Base-by-base conservation (phyloP, 2,113 vertebrate genomes). In the Barbus barbus region DNA sequence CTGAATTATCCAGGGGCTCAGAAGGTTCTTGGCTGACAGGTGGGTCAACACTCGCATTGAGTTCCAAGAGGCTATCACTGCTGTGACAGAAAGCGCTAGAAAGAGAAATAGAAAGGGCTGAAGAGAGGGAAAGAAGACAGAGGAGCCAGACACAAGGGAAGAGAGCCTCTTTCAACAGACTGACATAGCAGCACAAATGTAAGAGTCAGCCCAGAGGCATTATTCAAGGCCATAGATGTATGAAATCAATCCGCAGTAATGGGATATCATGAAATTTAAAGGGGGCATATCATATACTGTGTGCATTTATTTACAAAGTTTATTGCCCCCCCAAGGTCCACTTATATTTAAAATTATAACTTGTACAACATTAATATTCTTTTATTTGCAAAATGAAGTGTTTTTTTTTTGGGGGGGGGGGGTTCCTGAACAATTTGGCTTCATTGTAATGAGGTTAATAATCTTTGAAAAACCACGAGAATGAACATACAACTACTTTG, bases 51-150 rank as follows among this genome's bases (percentile, higher is more conserved):
- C 46, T 69, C 75, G 78, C 9, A 76, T 61, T 71, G 63, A 2
- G 83, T 53, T 78, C 74, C 46, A 84, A 84, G 74, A 84, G 83
- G 74, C 83, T 78, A 84, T 84, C 75, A 71, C 61, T 69, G 46
- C 75, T 69, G 83, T 80, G 78, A 80, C 78, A 80, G 78, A 67
- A 80, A 80, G 60, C 26, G 9, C 41, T 26, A 80, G 41, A 80
- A 20, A 67, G 78, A 67, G 5, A 22, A 48, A 48, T 28, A 65
- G 78, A 80, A 28, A 67, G 16, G n/a, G 20, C 24, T 48, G n/a
- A 26, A 67, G 5, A 67, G 48, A 53, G 48, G 3, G 8, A 73
- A 67, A 56, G 18, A 36, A 78, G 74, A 65, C 58, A 48, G 79
- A 51, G n/a, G 20, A 65, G 72, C 22, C 53, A 60, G 73, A 53